Evolutionary conservation across 2,888 invertebrate genomes (phyloP), one percentile per base, ranked within the genome.

Genomic region (Corythucha ciliata): DNA sequence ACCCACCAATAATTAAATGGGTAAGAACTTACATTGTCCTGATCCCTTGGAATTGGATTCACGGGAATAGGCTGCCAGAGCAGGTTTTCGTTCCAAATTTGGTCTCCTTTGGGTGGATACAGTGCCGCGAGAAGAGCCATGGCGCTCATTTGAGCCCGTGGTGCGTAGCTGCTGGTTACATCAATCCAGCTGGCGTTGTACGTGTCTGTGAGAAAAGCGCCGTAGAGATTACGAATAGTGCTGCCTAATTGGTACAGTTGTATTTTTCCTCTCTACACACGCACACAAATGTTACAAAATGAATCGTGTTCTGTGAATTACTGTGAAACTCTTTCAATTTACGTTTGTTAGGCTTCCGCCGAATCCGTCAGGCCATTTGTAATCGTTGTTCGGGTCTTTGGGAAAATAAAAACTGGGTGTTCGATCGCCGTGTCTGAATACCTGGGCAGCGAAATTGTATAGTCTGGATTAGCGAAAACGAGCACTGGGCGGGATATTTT

Each of bases 271-370:
- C 71, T 68, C 82, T 83, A 63, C 44, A 65, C 59, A 32, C 14
- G 39, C 14, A 20, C 20, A 41, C 24, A 24, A 46, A 24, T 34
- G 36, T 44, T 16, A 39, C n/a, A 39, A 39, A n/a, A n/a, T n/a
- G n/a, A n/a, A n/a, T n/a, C n/a, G n/a, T n/a, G 12, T 10, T 12
- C 12, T 29, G 12, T 10, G 29, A 29, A 29, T 10, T 29, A 29
- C 10, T 10, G 29, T 12, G 29, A 29, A 36, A 10, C 12, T 7
- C 24, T 57, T 21, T 20, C 8, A 37, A 48, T 41, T 73, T 68
- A 83, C 85, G 68, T 84, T 84, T 0, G 92, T 91, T n/a, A 94
- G 70, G 65, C 92, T 83, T 2, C 90, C 91, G 71, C 81, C 88
- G 6, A 33, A 33, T 58, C 81, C 85, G 10, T 80, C 82, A 1